Evolutionary conservation across 2,113 vertebrate genomes (phyloP).

Genomic region (Bombycilla garrulus): DNA sequence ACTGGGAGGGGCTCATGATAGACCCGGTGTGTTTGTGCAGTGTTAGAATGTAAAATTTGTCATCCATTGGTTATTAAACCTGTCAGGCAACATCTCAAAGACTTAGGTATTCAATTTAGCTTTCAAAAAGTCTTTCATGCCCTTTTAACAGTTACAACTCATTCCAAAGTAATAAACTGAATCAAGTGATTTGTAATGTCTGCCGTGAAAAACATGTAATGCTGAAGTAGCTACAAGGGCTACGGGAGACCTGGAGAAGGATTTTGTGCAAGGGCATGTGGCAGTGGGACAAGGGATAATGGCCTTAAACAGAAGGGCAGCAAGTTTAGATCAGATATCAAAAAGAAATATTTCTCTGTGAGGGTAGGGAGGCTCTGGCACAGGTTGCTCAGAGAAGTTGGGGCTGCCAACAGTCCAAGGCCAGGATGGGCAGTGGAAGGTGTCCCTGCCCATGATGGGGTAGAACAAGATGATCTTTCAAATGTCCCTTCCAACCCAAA

Average conservation of each 20-base stretch:
- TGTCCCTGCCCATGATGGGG: not conserved
- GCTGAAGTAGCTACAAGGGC: not conserved
- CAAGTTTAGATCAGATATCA: not conserved
- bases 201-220: not conserved
- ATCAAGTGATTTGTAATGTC: not conserved
- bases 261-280: not conserved
- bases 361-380: not conserved
- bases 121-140: not conserved
- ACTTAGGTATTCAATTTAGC: not conserved
- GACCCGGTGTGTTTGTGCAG: not conserved
- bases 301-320: not conserved
- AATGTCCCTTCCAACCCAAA: not conserved
- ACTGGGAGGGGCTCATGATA: not conserved
- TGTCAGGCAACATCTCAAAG: not conserved
- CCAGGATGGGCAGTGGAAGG: rapidly evolving
- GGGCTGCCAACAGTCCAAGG: not conserved
- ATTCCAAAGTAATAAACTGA: not conserved
- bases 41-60: not conserved
- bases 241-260: not conserved
- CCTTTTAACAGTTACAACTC: not conserved
- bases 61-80: not conserved
- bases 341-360: not conserved
- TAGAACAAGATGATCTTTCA: rapidly evolving
- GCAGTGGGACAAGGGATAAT: not conserved
- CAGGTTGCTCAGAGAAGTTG: not conserved